Evolutionary conservation across 92 coral and sea anemone genomes (phyloP).

Genomic region (Palythoa caribaeorum): DNA sequence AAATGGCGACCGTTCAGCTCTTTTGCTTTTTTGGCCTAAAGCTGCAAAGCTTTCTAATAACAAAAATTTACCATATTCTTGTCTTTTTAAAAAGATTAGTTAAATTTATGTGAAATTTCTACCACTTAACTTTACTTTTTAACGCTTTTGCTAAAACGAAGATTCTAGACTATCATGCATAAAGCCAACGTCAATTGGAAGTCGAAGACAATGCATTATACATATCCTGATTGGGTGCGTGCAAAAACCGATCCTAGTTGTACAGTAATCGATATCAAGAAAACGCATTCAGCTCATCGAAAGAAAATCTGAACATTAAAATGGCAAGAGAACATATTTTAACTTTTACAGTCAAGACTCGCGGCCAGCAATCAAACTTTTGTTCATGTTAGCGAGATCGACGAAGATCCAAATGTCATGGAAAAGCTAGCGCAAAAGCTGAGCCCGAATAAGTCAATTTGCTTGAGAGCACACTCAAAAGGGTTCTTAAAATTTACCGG

Average conservation of each 20-base stretch:
- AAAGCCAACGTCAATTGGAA: neutral
- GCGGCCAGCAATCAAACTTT: neutral
- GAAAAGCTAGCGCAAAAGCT: neutral
- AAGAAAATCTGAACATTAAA: neutral
- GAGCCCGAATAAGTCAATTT: too few species aligned
- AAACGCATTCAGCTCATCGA: neutral
- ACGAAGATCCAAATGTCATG: neutral
- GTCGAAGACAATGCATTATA: neutral
- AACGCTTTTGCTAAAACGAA: neutral
- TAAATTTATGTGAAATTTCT: neutral
- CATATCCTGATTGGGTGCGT: neutral
- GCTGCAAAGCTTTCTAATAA: neutral
- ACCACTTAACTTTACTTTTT: neutral
- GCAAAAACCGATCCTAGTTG: neutral
- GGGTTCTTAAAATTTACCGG: neutral
- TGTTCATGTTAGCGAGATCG: neutral
- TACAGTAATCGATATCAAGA: neutral
- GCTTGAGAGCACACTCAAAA: neutral
- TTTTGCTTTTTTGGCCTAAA: neutral
- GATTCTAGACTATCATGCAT: neutral
- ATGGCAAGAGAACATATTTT: neutral
- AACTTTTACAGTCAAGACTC: neutral
- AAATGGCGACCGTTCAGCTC: slow-evolving; percentile 23
- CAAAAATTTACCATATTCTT: neutral
- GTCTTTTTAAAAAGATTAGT: neutral